Conservation (phyloP, 2,797 vertebrate genomes). For the Phylloscopus collybita region DNA sequence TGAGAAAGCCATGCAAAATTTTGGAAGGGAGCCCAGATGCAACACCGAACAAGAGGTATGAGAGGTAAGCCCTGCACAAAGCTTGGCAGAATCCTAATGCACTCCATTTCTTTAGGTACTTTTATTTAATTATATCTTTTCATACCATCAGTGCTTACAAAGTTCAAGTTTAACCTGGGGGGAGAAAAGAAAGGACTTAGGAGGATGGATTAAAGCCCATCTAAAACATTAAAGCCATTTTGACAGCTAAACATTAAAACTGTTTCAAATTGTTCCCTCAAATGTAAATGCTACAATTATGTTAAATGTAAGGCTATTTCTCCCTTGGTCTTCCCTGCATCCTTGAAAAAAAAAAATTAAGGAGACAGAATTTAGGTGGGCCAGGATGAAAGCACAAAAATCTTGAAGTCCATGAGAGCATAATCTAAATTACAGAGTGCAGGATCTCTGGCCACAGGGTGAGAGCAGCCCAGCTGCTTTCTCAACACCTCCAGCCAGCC, state of each 20-base stretch:
- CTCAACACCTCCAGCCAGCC: not conserved
- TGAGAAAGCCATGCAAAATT: not conserved
- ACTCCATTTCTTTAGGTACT: not conserved
- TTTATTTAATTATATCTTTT: slow-evolving; percentile 38
- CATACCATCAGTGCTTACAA: not conserved
- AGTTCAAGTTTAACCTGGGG: not conserved
- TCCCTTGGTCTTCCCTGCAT: not conserved
- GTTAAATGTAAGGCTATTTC: not conserved
- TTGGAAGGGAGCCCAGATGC: not conserved
- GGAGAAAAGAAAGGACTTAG: not conserved
- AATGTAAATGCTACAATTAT: not conserved
- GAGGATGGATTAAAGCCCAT: not conserved
- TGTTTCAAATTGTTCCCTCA: not conserved
- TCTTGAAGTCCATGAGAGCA: not conserved
- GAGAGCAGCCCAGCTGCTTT: not conserved
- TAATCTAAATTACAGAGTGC: not conserved
- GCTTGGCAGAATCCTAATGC: not conserved
- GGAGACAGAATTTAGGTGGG: not conserved
- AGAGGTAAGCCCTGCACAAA: not conserved
- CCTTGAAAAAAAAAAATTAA: not conserved
- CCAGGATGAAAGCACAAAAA: not conserved
- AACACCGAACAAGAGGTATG: not conserved
- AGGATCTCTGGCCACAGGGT: not conserved
- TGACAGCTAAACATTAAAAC: not conserved
- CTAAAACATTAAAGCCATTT: slow-evolving; percentile 1